Evolutionary conservation across 2,797 vertebrate genomes (phyloP), one percentile per base, ranked within the genome.

Genomic region (Chaetodon trifasciatus): DNA sequence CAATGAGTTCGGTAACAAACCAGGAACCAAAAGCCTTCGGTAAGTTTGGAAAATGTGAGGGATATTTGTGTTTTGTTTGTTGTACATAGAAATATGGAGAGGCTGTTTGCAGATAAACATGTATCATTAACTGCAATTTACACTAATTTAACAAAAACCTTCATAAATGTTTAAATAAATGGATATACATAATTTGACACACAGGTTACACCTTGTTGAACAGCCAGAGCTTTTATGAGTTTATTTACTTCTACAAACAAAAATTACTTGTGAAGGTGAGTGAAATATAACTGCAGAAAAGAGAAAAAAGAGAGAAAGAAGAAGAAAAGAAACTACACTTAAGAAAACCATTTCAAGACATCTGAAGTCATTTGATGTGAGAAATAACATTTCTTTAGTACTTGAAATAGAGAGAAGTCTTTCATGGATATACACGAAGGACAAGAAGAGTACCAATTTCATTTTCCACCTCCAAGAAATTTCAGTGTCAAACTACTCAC

Each of bases 1-100:
- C 71, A 55, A 93, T 93, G 89, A 89, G 44, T 72, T 79, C 75
- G 52, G 60, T 55, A 16, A 61, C 13, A 44, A 84, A 66, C 2
- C 70, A 74, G 15, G 50, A 77, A 15, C 70, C 83, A 69, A 76
- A 84, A 53, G 86, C 80, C 64, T 4, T 4, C 0, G 85, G 93
- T 94, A 90, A 67, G 89, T 63, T 16, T 67, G n/a, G n/a, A 23
- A 70, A 49, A 40, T 70, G 39, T 70, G 13, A 62, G 1, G 17
- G 6, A 49, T 46, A 19, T 46, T 17, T 42, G 37, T 23, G 10
- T 44, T 5, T 13, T 32, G 2, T 23, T 39, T 40, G 8, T 42
- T 42, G 23, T 70, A n/a, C 1, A 5, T 17, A 21, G 10, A 58
- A 50, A 50, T 28, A 24, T 17, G 17, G 6, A 32, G 40, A n/a